phyloP scores from a whole-genome alignment of 2,797 vertebrate species.

The Avahi laniger region DNA sequence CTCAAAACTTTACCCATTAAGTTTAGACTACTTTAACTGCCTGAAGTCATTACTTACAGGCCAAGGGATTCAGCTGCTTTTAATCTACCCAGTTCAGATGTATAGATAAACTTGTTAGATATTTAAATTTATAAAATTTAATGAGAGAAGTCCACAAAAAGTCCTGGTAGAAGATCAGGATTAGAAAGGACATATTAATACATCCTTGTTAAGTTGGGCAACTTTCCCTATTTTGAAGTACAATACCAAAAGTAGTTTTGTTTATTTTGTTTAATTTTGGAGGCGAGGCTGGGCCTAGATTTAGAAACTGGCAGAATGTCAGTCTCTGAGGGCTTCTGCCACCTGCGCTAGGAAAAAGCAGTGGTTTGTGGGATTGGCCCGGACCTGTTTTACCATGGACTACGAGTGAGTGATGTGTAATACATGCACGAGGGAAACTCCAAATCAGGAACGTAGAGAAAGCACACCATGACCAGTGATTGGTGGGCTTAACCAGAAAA shows the following conservation, averaged over 20 bases:
- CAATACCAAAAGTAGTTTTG: not conserved
- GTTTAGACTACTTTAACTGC: not conserved
- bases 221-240: not conserved
- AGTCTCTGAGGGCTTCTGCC: not conserved
- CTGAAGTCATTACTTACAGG: not conserved
- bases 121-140: not conserved
- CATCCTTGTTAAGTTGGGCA: not conserved
- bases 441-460: not conserved
- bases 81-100: slow-evolving; percentile 36
- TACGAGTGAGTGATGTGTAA: not conserved
- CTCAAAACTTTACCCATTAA: not conserved
- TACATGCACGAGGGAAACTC: not conserved
- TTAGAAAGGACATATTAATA: not conserved
- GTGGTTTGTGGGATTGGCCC: not conserved
- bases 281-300: not conserved
- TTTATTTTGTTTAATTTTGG: slow-evolving; percentile 19
- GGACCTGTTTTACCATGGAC: not conserved
- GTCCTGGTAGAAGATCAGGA: not conserved
- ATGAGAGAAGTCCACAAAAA: not conserved
- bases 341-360: not conserved
- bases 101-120: not conserved
- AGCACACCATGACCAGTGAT: not conserved
- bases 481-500: not conserved
- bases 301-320: not conserved
- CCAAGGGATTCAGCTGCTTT: not conserved